Evolutionary conservation across 2,113 vertebrate species (phyloP).

Genomic region (Neolamprologus sp.): DNA sequence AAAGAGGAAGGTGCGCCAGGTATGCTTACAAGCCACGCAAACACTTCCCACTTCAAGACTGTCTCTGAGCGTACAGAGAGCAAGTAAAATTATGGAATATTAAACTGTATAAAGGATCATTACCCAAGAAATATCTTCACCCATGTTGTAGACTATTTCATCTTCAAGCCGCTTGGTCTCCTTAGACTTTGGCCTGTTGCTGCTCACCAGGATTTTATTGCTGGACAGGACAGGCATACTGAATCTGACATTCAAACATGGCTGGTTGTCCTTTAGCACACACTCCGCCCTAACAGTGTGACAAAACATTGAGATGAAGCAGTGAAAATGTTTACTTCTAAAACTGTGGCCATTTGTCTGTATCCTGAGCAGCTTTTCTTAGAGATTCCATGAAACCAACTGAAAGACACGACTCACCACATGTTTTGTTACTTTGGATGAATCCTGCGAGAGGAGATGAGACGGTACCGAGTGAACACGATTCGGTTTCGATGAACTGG

Average conservation of each 20-base stretch:
- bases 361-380: not conserved
- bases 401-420: not conserved
- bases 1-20: not conserved
- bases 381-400: not conserved
- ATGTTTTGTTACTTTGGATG: not conserved
- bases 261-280: not conserved
- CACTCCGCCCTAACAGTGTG: not conserved
- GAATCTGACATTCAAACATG: not conserved
- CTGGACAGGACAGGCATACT: not conserved
- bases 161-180: not conserved
- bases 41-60: not conserved
- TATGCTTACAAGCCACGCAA: not conserved
- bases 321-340: not conserved
- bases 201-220: not conserved
- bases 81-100: not conserved
- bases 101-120: not conserved
- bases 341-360: not conserved
- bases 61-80: not conserved
- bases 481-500: not conserved
- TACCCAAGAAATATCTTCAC: not conserved
- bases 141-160: not conserved
- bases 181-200: not conserved
- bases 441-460: not conserved
- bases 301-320: not conserved
- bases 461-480: not conserved